Conservation (phyloP, 1,140 invertebrate genomes). For the Dendrolimus punctatus region DNA sequence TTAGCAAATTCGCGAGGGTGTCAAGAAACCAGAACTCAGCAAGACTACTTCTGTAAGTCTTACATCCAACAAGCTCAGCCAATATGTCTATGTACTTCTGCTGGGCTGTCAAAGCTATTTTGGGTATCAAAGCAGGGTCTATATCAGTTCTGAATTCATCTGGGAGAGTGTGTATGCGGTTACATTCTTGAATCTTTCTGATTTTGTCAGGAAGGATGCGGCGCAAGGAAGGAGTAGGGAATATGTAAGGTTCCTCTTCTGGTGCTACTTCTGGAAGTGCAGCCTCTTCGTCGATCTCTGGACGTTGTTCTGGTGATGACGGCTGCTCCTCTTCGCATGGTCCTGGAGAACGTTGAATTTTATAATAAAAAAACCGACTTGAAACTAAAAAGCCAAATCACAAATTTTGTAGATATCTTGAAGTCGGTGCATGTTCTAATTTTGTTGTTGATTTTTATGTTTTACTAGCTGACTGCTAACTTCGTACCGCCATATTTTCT, state of each 20-base stretch:
- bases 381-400: no score
- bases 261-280: conserved; percentile 10
- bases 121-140: conserved; percentile 43
- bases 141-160: conserved; percentile 41
- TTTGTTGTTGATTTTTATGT: no score
- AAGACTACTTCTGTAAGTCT: conserved; percentile 39
- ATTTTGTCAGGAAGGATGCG: conserved; percentile 35
- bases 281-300: conserved; percentile 14
- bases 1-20: conserved; percentile 49
- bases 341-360: conserved; percentile 9
- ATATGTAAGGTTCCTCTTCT: conserved; percentile 24
- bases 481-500: no score
- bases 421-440: no score
- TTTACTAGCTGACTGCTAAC: no score
- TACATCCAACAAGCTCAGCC: conserved; percentile 43
- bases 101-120: conserved; percentile 32
- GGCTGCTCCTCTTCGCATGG: conserved; percentile 17
- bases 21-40: conserved; percentile 62
- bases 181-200: conserved; percentile 33
- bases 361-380: neutral
- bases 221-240: conserved; percentile 44
- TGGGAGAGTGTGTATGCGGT: conserved; percentile 49
- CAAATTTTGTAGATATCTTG: no score
- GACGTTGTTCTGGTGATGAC: conserved; percentile 5
- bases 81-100: conserved; percentile 50